Percentiles rank a stretch among this genome's conserved stretches.
Conservation (phyloP, 2,113 vertebrate species). For the Triplophysa tibetana region DNA sequence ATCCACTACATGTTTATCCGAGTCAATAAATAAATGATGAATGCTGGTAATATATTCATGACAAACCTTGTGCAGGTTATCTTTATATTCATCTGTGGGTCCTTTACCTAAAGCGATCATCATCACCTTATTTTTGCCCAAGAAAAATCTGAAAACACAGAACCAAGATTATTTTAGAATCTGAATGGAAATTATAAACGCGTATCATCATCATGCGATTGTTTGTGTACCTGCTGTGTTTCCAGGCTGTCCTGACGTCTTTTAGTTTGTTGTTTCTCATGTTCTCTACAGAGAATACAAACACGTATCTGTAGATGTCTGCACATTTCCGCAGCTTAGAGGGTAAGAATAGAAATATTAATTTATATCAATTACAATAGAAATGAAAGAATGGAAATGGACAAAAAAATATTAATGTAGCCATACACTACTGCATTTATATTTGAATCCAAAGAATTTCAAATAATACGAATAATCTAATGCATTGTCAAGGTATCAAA, state of each 20-base stretch:
- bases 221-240: constrained; percentile 88
- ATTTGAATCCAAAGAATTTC: too few relatives aligned
- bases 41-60: not conserved
- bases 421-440: too few relatives aligned
- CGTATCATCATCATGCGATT: not conserved
- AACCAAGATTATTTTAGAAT: not conserved
- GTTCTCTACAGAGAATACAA: constrained; percentile 91
- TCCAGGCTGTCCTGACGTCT: constrained; percentile 91
- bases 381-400: too few relatives aligned
- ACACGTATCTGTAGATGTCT: constrained; percentile 90
- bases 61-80: constrained; percentile 90
- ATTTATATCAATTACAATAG: not conserved
- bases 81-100: constrained; percentile 88
- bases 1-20: not conserved
- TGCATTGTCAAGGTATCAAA: too few relatives aligned
- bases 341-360: not conserved
- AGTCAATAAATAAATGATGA: not conserved
- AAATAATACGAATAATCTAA: too few relatives aligned
- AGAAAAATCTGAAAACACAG: constrained; percentile 84
- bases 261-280: constrained; percentile 97
- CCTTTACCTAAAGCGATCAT: constrained; percentile 88
- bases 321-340: constrained; percentile 89
- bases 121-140: constrained; percentile 99
- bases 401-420: too few relatives aligned
- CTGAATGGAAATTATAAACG: not conserved